Base-by-base conservation (phyloP, 2,888 invertebrate genomes). In the Chloromyia formosa region DNA sequence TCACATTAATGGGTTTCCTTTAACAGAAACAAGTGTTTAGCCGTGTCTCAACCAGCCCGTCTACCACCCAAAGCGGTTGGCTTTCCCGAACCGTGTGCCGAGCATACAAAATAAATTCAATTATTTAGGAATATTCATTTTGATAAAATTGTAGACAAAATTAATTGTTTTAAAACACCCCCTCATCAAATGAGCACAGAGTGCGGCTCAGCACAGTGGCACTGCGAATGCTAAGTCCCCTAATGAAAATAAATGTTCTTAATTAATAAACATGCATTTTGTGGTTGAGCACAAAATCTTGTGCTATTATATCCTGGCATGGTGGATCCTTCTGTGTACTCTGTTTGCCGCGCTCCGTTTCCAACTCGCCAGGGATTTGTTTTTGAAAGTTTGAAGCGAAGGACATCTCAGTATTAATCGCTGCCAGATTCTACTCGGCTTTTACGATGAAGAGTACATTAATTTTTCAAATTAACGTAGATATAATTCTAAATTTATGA, bases 181-280 rank as follows among this genome's bases (percentile, higher is more conserved):
- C 76, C 72, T 76, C 74, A 76, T 74, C 72, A 74, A 74, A 72
- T 68, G 18, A 72, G 58, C 45, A 72, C 42, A 60, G 75, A 18
- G 35, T 20, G 49, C 16, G 53, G 53, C 35, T 54, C 20, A 22
- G 49, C 49, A 22, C 49, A 49, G 20, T 56, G 42, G 61, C 49
- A 9, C 49, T 58, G 18, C 20, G 20, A 18, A n/a, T 60, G 66
- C 72, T 83, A 84, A 84, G 83, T 82, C 80, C 81, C 82, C 81
- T 84, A 84, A 85, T 85, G 84, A 82, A 85, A 85, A 84, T 82
- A 83, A 85, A 85, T 84, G 83, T 81, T 83, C 83, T 84, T 83
- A 84, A 85, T 85, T 85, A 85, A 84, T 84, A 85, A 84, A 84
- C 83, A 83, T 83, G 81, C 82, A 83, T 84, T 85, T 84, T 83